These are phyloP conservation scores for Hirtodrosophila confusa DNA, from an alignment of 2,888 invertebrate species.

Conservation along the genomic window DNA sequence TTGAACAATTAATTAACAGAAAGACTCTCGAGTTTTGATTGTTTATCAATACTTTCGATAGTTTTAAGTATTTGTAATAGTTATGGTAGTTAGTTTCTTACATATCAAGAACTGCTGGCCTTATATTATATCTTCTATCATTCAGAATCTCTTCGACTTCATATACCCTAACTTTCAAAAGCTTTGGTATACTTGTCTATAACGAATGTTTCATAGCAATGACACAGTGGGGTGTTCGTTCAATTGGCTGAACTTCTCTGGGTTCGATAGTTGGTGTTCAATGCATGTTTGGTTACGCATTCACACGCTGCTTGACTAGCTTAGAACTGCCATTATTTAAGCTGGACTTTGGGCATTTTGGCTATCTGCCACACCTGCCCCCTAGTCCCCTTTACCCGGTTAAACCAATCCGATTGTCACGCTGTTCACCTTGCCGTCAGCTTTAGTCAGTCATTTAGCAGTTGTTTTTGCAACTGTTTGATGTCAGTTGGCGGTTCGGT, in stretches of 20 bases:
- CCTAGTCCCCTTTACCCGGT: background rate
- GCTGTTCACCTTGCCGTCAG: slow-evolving; percentile 76
- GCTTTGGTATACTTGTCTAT: too few species aligned
- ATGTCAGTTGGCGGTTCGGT: slow-evolving; percentile 35
- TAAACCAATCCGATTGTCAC: slow-evolving; percentile 64
- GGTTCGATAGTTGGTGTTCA: slow-evolving; percentile 13
- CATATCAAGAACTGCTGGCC: too few species aligned
- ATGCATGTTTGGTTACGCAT: slow-evolving; percentile 59
- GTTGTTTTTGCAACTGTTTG: slow-evolving; percentile 64
- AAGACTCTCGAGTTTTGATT: too few species aligned
- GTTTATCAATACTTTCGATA: too few species aligned
- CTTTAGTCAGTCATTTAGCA: slow-evolving; percentile 74
- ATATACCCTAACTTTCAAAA: too few species aligned
- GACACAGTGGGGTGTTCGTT: slow-evolving; percentile 12
- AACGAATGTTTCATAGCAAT: slow-evolving; percentile 7
- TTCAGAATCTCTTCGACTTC: too few species aligned
- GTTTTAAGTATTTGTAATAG: too few species aligned
- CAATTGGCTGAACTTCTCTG: slow-evolving; percentile 5
- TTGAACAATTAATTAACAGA: too few species aligned
- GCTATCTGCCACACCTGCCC: background rate
- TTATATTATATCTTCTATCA: too few species aligned
- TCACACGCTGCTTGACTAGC: slow-evolving; percentile 70
- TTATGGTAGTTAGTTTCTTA: too few species aligned
- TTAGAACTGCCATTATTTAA: slow-evolving; percentile 66
- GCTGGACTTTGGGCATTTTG: slow-evolving; percentile 31